Evolutionary conservation across 1,140 invertebrate genomes (phyloP).

Genomic region (Atta colombica): DNA sequence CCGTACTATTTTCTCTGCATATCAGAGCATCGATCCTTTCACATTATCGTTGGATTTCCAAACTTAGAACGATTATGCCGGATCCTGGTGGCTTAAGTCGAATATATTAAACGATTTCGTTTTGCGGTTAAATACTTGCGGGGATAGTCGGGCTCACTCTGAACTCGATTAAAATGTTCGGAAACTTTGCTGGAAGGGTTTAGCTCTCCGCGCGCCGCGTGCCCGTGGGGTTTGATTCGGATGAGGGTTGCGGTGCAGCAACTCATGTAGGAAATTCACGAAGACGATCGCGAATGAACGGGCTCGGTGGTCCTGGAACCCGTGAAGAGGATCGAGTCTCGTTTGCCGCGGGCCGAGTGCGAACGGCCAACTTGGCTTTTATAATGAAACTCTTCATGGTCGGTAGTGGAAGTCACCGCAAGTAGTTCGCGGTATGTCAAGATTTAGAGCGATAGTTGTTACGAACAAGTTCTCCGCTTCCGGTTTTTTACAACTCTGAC

Average conservation of each 20-base stretch:
- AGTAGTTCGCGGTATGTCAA: constrained; percentile 74
- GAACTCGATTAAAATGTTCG: constrained; percentile 61
- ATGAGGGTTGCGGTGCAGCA: constrained; percentile 36
- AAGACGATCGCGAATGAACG: constrained; percentile 36
- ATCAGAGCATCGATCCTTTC: constrained; percentile 20
- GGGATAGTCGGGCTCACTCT: constrained; percentile 26
- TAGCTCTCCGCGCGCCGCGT: not conserved
- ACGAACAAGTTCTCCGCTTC: constrained; percentile 70
- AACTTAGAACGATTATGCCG: constrained; percentile 42
- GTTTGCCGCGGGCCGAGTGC: constrained; percentile 28
- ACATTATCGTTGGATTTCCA: constrained; percentile 19
- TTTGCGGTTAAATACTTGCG: constrained; percentile 50
- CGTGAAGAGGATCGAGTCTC: constrained; percentile 37
- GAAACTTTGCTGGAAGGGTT: constrained; percentile 51
- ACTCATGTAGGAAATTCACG: constrained; percentile 47
- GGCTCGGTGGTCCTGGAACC: not conserved
- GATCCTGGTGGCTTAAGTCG: constrained; percentile 22
- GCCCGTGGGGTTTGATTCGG: constrained; percentile 40
- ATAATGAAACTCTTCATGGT: constrained; percentile 78
- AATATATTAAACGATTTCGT: constrained; percentile 60
- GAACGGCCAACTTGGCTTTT: constrained; percentile 77
- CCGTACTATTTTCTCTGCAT: constrained; percentile 18
- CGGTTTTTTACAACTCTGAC: constrained; percentile 8
- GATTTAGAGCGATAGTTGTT: constrained; percentile 82
- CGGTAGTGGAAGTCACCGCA: constrained; percentile 59